A percentile compares a stretch with the other conserved stretches of the same genome.
These are phyloP conservation scores for Popillia japonica DNA, from an alignment of 1,140 invertebrate species.

Conservation along the genomic window DNA sequence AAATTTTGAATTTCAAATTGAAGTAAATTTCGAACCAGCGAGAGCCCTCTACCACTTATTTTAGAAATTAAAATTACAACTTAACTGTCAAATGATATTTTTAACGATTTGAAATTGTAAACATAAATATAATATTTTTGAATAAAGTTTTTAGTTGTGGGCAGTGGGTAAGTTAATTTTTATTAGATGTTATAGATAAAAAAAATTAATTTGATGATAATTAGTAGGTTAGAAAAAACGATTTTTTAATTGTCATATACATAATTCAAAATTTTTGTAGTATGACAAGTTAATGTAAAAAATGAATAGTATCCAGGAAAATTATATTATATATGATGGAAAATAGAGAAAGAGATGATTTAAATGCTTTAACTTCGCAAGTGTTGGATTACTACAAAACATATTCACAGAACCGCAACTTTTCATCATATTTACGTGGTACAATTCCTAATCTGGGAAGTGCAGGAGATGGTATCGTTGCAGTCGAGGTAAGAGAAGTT, in stretches of 20 bases:
- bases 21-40: not conserved
- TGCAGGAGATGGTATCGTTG: not conserved
- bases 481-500: not conserved
- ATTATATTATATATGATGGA: slow-evolving; percentile 1
- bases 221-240: slow-evolving; percentile 2
- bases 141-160: not conserved
- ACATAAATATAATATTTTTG: not conserved
- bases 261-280: slow-evolving; percentile 38
- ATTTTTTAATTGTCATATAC: slow-evolving; percentile 21
- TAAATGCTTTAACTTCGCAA: slow-evolving; percentile 47
- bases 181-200: not conserved
- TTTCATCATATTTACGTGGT: slow-evolving; percentile 57
- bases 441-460: not conserved
- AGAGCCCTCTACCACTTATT: not conserved
- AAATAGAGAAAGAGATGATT: slow-evolving; percentile 46
- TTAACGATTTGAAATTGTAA: not conserved
- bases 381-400: slow-evolving; percentile 57
- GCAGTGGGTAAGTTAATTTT: not conserved
- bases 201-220: not conserved
- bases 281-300: slow-evolving; percentile 27
- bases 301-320: not conserved
- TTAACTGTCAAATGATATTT: not conserved
- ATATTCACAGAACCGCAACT: slow-evolving; percentile 53
- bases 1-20: slow-evolving; percentile 36
- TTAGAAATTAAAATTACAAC: not conserved